Evolutionary conservation across 2,113 vertebrate species (phyloP), one percentile per base, ranked within the genome.

Genomic region (Collichthys lucidus): DNA sequence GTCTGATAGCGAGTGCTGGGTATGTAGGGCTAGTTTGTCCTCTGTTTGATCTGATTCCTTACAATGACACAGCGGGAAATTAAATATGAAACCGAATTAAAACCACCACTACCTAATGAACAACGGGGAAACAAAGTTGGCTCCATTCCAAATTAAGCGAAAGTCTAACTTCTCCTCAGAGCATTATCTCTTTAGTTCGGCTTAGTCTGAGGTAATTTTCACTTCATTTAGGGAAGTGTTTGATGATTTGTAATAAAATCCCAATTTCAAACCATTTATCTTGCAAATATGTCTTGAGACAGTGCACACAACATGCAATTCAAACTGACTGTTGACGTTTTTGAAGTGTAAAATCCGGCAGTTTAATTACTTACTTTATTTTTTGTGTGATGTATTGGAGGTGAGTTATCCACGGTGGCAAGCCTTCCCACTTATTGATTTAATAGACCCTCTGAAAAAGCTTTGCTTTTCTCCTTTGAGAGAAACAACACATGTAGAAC

Each of bases 1-100:
- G 80, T 90, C 85, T 91, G 89, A 86, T 89, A 83, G 88, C 65
- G 60, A 88, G 76, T 47, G 69, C 56, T 20, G 88, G 76, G 77
- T 90, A 89, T 83, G 89, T 88, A 84, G 92, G 91, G 89, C 89
- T 86, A 90, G 89, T 92, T 92, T 89, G 93, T 94, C 91, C 91
- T 86, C 89, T 70, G 83, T 93, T 93, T 91, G 92, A 93, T 93
- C 87, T 88, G 86, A 84, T 85, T 91, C 75, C 86, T 88, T 78
- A 90, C 88, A 91, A 89, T 93, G 92, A 92, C 94, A 94, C 95
- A 94, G 93, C 90, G 79, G 94, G 93, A 94, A 94, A 90, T 93
- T 85, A 92, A 90, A 94, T 93, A 94, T 93, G 93, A 93, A 94
- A 91, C 75, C 83, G 74, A 91, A 92, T 92, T 90, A 86, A 90